Evolutionary conservation across 2,888 invertebrate species (phyloP).

Genomic region (Enchytraeus crypticus): DNA sequence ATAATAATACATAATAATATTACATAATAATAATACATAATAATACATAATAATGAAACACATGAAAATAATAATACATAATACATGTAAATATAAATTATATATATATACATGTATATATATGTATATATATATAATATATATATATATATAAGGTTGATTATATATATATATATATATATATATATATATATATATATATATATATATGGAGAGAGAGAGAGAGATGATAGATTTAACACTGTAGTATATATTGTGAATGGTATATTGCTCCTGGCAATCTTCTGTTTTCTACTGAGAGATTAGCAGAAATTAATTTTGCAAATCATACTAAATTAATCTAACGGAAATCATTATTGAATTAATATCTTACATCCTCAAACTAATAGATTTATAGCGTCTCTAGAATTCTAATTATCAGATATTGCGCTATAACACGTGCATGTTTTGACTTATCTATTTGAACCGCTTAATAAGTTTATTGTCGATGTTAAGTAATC

Average conservation of each 20-base stretch:
- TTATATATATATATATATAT: not conserved
- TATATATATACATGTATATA: not conserved
- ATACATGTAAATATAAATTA: not conserved
- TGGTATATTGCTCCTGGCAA: not conserved
- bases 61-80: too few species aligned
- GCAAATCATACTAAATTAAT: too few species aligned
- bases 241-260: not conserved
- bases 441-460: too few species aligned
- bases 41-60: too few species aligned
- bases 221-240: not conserved
- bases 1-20: too few species aligned
- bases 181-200: not conserved
- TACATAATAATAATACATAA: too few species aligned
- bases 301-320: not conserved
- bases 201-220: not conserved
- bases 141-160: not conserved
- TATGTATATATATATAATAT: not conserved
- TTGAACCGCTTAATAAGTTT: too few species aligned
- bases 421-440: too few species aligned
- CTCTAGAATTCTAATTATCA: too few species aligned
- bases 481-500: too few species aligned
- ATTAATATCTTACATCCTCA: too few species aligned
- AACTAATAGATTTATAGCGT: too few species aligned
- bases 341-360: not conserved
- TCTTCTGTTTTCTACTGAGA: not conserved